Evolutionary conservation across 1,140 invertebrate species (phyloP), one percentile per base, ranked within the genome.

Genomic region (Battus philenor): DNA sequence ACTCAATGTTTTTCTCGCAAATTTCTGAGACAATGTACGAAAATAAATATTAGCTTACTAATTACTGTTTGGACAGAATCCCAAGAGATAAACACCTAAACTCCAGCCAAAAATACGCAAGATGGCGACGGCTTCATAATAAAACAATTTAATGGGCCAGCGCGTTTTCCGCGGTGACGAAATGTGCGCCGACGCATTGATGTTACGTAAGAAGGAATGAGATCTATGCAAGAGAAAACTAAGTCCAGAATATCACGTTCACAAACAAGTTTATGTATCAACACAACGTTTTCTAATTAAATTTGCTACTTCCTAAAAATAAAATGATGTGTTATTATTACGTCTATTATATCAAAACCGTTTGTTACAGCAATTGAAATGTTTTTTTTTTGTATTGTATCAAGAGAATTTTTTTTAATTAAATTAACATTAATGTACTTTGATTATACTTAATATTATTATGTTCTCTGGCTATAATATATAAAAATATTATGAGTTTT

Each of bases 81-180:
- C 81, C 81, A 82, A 69, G 65, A 79, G 78, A 85, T 85, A 79
- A 85, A 82, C 76, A 81, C 68, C 77, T 72, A 81, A 78, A 78
- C 75, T 68, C 62, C 78, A 64, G 72, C 81, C 77, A 82, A 85
- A 85, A 85, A 85, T 85, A 85, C 73, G 79, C 68, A 72, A 79
- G 65, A 82, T 81, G 81, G 78, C 80, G 80, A 72, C 78, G 72
- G 59, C 74, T 84, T 79, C 76, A 82, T 82, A 85, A 85, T 85
- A 85, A 85, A 85, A 85, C 80, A 80, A 85, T 85, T 82, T 85
- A 85, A 85, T 82, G 80, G 80, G 80, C 80, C 78, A 85, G 68
- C 78, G 78, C 81, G 76, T 76, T 85, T 85, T 81, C 78, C 81
- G 78, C 75, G 74, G 76, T 85, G 81, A 82, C 77, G 78, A 82